phyloP scores from a whole-genome alignment of 2,888 invertebrate genomes.

The Sinopyrophorus schimmeli region DNA sequence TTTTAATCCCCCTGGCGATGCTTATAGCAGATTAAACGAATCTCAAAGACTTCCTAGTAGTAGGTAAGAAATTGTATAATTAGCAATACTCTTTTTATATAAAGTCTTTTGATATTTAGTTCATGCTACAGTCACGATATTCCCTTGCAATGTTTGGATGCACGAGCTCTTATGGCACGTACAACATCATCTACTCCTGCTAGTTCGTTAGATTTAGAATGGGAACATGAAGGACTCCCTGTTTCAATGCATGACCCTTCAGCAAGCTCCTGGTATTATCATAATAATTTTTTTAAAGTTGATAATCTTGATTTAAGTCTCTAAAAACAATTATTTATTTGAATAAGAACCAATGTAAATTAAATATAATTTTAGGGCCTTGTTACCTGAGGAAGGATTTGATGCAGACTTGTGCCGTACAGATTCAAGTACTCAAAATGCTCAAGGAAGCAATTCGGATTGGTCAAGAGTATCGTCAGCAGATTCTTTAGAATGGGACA shows the following conservation, averaged over 20 bases:
- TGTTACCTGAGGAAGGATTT: conserved; percentile 34
- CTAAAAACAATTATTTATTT: too few species aligned
- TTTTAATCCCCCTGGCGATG: conserved; percentile 48
- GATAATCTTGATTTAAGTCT: neutral
- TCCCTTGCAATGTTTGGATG: conserved; percentile 65
- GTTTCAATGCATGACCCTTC: conserved; percentile 51
- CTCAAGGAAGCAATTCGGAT: conserved; percentile 52
- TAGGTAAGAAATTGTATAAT: too few species aligned
- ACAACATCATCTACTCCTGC: conserved; percentile 61
- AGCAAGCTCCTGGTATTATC: conserved; percentile 53
- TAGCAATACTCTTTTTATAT: too few species aligned
- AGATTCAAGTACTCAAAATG: conserved; percentile 45
- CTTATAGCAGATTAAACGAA: conserved; percentile 53
- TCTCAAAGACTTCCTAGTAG: conserved; percentile 50
- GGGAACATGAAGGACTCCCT: conserved; percentile 67
- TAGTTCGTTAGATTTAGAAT: conserved; percentile 71
- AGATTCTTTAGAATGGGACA: conserved; percentile 72
- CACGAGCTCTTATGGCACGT: conserved; percentile 54
- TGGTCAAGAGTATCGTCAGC: conserved; percentile 68
- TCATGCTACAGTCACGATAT: conserved; percentile 57
- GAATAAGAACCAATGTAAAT: too few species aligned
- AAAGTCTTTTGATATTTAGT: conserved; percentile 29
- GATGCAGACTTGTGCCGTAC: conserved; percentile 32
- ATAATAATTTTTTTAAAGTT: neutral
- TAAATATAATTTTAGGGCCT: conserved; percentile 35